phyloP scores from a whole-genome alignment of 2,797 vertebrate genomes.

The Poeciliopsis infans region DNA sequence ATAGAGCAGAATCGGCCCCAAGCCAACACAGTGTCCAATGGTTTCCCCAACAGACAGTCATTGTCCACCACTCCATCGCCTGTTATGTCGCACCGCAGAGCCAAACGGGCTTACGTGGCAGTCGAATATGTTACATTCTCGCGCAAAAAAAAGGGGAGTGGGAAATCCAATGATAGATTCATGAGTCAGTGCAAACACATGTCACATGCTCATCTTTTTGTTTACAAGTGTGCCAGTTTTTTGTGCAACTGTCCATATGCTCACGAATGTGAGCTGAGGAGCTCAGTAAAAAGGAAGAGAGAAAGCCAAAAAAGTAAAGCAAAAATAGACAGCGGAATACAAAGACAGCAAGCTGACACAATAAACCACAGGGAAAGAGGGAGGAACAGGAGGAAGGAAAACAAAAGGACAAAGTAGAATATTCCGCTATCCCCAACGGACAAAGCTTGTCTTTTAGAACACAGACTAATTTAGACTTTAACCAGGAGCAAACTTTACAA shows the following conservation, averaged over 20 bases:
- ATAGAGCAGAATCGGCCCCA: slow-evolving; percentile 53
- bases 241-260: slow-evolving; percentile 38
- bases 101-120: slow-evolving; percentile 45
- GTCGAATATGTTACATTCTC: slow-evolving; percentile 40
- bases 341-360: slow-evolving; percentile 53
- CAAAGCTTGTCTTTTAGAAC: slow-evolving; percentile 52
- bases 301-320: slow-evolving; percentile 47
- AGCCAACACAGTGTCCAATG: slow-evolving; percentile 64
- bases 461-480: slow-evolving; percentile 61
- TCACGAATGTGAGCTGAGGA: slow-evolving; percentile 43
- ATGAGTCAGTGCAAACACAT: slow-evolving; percentile 27
- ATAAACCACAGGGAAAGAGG: slow-evolving; percentile 43
- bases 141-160: slow-evolving; percentile 6
- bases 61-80: slow-evolving; percentile 54
- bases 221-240: slow-evolving; percentile 47
- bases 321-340: slow-evolving; percentile 58
- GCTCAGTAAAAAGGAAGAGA: slow-evolving; percentile 23
- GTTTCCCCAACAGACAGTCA: slow-evolving; percentile 67
- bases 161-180: slow-evolving; percentile 47
- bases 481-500: slow-evolving; percentile 14
- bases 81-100: slow-evolving; percentile 46
- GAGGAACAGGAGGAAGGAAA: slow-evolving; percentile 21
- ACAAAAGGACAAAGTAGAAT: slow-evolving; percentile 55
- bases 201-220: slow-evolving; percentile 43
- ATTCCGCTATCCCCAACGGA: slow-evolving; percentile 48